phyloP scores from a whole-genome alignment of 2,888 invertebrate genomes.

The Noctuana brunneofusca region DNA sequence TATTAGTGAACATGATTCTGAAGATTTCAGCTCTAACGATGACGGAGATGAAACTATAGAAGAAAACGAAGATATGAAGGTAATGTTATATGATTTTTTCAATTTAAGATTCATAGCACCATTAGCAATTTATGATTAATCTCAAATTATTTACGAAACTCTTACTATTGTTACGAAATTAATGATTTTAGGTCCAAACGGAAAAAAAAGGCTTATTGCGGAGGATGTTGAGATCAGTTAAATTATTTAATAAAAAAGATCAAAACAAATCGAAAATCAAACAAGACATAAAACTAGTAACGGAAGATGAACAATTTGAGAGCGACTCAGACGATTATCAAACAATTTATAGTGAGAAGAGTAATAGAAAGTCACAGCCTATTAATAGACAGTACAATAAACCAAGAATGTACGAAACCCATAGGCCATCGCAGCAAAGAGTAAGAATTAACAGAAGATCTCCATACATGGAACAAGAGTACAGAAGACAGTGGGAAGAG shows the following conservation, averaged over 20 bases:
- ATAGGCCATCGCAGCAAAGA: constrained; percentile 13
- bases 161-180: not conserved
- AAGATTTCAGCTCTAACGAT: constrained; percentile 19
- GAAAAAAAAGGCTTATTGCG: constrained; percentile 55
- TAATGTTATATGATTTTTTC: constrained; percentile 31
- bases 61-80: constrained; percentile 36
- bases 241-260: constrained; percentile 49
- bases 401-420: constrained; percentile 8
- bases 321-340: constrained; percentile 60
- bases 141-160: not conserved
- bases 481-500: constrained; percentile 62
- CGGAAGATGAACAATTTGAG: constrained; percentile 43
- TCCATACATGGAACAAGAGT: constrained; percentile 66
- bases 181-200: constrained; percentile 43
- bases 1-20: constrained; percentile 29
- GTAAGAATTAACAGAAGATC: constrained; percentile 36
- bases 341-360: constrained; percentile 59
- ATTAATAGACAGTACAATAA: constrained; percentile 6
- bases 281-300: constrained; percentile 33
- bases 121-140: no score
- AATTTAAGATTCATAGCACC: no score
- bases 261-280: constrained; percentile 5
- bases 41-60: constrained; percentile 20
- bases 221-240: constrained; percentile 58
- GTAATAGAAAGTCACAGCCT: constrained; percentile 19